Evolutionary conservation across 2,888 invertebrate genomes (phyloP).

Genomic region (Caenorhabditis uteleia): DNA sequence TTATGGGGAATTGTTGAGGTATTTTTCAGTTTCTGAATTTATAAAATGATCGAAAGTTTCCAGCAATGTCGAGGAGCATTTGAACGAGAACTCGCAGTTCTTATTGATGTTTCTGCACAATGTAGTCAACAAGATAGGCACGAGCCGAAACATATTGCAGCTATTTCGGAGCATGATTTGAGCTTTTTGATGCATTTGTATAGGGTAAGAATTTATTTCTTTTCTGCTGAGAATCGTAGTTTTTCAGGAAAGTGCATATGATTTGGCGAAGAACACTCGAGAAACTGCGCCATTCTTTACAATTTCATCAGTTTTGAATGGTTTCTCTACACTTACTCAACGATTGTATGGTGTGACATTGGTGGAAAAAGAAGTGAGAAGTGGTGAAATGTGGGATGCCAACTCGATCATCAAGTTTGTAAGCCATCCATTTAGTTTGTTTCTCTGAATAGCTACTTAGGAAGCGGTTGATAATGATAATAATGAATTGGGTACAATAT

Average conservation of each 20-base stretch:
- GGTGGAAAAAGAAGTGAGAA: slow-evolving; percentile 73
- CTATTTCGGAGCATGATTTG: slow-evolving; percentile 54
- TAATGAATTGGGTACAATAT: slow-evolving; percentile 85
- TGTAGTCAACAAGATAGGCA: slow-evolving; percentile 21
- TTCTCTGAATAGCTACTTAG: slow-evolving; percentile 19
- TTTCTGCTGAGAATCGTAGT: not conserved
- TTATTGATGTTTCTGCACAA: slow-evolving; percentile 47
- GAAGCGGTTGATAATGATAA: slow-evolving; percentile 79
- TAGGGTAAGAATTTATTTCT: slow-evolving; percentile 22
- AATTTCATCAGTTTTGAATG: slow-evolving; percentile 73
- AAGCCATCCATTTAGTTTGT: not conserved
- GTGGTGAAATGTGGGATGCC: slow-evolving; percentile 46
- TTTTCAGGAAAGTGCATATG: slow-evolving; percentile 38
- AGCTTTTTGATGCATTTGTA: slow-evolving; percentile 52
- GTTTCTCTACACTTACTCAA: slow-evolving; percentile 86
- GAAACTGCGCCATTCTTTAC: slow-evolving; percentile 27
- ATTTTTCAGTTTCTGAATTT: slow-evolving; percentile 1
- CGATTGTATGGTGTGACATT: slow-evolving; percentile 83
- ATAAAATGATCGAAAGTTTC: not conserved
- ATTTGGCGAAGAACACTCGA: slow-evolving; percentile 17
- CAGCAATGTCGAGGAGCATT: slow-evolving; percentile 46
- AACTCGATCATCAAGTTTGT: slow-evolving; percentile 40
- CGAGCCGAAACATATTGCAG: not conserved
- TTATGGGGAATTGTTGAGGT: slow-evolving; percentile 59
- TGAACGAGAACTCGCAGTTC: slow-evolving; percentile 55